Evolutionary conservation across 92 coral and sea anemone species (phyloP), one percentile per base, ranked within the genome.

Genomic region (Paramuricea clavata): DNA sequence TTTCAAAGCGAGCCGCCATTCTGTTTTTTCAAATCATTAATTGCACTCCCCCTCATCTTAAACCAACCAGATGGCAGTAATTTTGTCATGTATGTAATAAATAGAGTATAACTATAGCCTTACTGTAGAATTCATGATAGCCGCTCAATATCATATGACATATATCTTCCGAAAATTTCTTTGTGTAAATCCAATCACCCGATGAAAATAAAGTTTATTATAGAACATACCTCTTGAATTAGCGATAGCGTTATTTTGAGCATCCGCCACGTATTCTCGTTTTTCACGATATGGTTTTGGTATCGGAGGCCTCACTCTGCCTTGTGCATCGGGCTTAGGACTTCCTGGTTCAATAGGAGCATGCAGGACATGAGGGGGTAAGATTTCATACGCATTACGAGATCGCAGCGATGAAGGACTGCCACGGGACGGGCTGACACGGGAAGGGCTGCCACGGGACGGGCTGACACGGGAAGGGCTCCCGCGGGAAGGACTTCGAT

Each of bases 361-460:
- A 4, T 76, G 88, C 13, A 84, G 89, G 50, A 93, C 31, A 13
- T 95, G 98, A 3, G 98, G 92, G 0, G 98, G 98, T 69, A 95
- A 95, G 19, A 94, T 89, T 88, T 95, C 98, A 59, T 93, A 93
- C 6, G 86, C 85, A 34, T 90, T 69, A 21, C 76, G 92, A 69
- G 21, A n/a, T 19, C 12, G 49, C 31, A 11, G 54, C 69, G 91
- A 70, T 5, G 88, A 71, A n/a, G 88, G 57, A 76, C 88, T 65
- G 71, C 69, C 85, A 12, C 36, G 12, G 80, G 78, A 72, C n/a
- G n/a, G n/a, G n/a, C n/a, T n/a, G n/a, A n/a, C n/a, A n/a, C n/a
- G n/a, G n/a, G 44, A 39, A 4, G 44, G 10, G 44, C 44, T 39
- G 44, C 44, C 44, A 10, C 44, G 44, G 62, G 83, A 86, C 16